These are phyloP conservation scores for Dendrocopos noguchii DNA, from an alignment of 2,113 vertebrate species.

Conservation along the genomic window DNA sequence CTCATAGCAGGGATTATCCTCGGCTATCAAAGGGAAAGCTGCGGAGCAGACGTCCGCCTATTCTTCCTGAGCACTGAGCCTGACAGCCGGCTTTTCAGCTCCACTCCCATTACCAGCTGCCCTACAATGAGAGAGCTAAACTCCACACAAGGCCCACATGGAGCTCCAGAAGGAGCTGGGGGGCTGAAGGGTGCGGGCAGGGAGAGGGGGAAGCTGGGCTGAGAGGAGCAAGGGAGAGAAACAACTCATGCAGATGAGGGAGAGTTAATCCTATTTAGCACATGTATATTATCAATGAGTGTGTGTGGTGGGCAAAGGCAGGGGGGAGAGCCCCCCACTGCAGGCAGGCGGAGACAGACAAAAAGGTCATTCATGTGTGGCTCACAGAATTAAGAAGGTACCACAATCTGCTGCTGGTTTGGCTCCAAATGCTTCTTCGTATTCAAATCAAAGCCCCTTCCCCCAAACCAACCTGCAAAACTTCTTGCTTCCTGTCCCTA, in stretches of 20 bases:
- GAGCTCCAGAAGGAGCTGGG: conserved; percentile 67
- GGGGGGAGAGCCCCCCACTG: conserved; percentile 28
- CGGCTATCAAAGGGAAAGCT: conserved; percentile 71
- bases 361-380: conserved; percentile 68
- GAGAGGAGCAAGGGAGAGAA: conserved; percentile 36
- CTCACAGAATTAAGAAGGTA: conserved; percentile 61
- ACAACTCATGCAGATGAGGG: conserved; percentile 59
- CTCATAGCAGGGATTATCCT: conserved; percentile 73
- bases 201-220: neutral
- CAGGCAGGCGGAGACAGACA: conserved; percentile 55
- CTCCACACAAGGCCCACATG: conserved; percentile 60
- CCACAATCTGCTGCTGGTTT: conserved; percentile 59
- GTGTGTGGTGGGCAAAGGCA: conserved; percentile 56
- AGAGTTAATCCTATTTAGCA: conserved; percentile 81
- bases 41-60: conserved; percentile 67
- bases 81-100: conserved; percentile 67
- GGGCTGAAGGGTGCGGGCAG: neutral
- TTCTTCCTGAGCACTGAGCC: conserved; percentile 67
- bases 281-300: conserved; percentile 77
- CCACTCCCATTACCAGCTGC: conserved; percentile 73
- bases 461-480: conserved; percentile 3
- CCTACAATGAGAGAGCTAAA: conserved; percentile 61
- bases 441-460: conserved; percentile 60
- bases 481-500: neutral
- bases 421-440: conserved; percentile 63